Base-by-base conservation (phyloP, 2,797 vertebrate species). In the Falco rusticolus region DNA sequence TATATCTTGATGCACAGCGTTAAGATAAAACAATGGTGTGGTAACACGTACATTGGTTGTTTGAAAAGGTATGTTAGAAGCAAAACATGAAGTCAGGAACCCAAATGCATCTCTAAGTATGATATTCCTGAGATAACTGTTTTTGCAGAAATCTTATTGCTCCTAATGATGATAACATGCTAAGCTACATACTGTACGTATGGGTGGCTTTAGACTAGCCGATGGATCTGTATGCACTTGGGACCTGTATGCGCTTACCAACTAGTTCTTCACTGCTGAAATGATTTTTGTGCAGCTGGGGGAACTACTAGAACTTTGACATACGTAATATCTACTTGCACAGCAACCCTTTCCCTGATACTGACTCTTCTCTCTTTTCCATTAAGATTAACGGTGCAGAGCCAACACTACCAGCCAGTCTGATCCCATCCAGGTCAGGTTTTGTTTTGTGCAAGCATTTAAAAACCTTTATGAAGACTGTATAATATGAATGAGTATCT, bases 341-440 rank as follows among this genome's bases (percentile, higher is more conserved):
- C 6, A 10, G 39, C 43, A 70, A 18, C 11, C 12, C 11, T 45
- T 37, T 15, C 31, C 28, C 33, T 74, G 25, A 16, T 25, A 13
- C 29, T 50, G 43, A 79, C 50, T 53, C 21, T 71, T 24, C 2
- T 75, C 11, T 50, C 71, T 81, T 61, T 39, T 39, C 72, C 28
- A 11, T 68, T 77, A 97, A 98, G 97, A 88, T 15, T 60, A 81
- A 95, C 65, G 3, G 43, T 93, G 88, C 33, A 60, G 94, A 85
- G 50, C 13, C 3, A 11, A 53, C 80, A 3, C 13, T 19, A 69
- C 54, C 92, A 72, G 83, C 87, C 34, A 51, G n/a, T 37, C 48
- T 66, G 37, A 68, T 57, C 8, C 66, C 66, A 39, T 26, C 92
- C 97, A 98, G 98, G 98, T 98, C 31, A 95, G 93, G 5, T 31